Evolutionary conservation across 2,888 invertebrate genomes (phyloP).

Genomic region (Orthosia gothica): DNA sequence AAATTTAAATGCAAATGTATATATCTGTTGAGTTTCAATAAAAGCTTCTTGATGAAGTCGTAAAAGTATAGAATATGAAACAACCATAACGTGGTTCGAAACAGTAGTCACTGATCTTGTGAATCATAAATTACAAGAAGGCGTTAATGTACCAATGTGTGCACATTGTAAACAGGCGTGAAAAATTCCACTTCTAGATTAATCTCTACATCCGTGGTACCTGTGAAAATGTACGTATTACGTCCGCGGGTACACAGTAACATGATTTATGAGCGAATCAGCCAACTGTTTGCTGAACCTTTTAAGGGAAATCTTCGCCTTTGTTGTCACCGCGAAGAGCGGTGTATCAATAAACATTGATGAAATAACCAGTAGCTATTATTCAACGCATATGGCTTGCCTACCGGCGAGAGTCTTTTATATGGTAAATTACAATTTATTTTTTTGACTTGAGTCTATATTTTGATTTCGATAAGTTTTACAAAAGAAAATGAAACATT

Average conservation of each 20-base stretch:
- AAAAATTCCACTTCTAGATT: conserved; percentile 66
- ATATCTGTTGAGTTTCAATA: conserved; percentile 16
- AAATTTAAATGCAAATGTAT: neutral
- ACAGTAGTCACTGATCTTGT: conserved; percentile 52
- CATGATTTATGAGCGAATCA: conserved; percentile 85
- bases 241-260: conserved; percentile 70
- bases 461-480: conserved; percentile 22
- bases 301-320: conserved; percentile 82
- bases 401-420: conserved; percentile 31
- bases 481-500: conserved; percentile 26
- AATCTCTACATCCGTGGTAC: conserved; percentile 58
- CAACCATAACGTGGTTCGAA: conserved; percentile 33
- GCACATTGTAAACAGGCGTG: conserved; percentile 47
- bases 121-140: conserved; percentile 61
- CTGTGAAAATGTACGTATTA: conserved; percentile 76
- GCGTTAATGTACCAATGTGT: conserved; percentile 55
- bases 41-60: conserved; percentile 34
- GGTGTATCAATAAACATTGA: conserved; percentile 73
- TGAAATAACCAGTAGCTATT: conserved; percentile 63
- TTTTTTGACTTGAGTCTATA: conserved; percentile 27
- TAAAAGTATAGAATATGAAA: conserved; percentile 40
- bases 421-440: conserved; percentile 52
- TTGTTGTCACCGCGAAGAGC: conserved; percentile 73
- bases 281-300: conserved; percentile 81
- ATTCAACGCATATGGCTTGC: conserved; percentile 49